These are phyloP conservation scores for Coracias cyanogaster DNA, from an alignment of 2,797 vertebrate genomes.

Conservation along the genomic window DNA sequence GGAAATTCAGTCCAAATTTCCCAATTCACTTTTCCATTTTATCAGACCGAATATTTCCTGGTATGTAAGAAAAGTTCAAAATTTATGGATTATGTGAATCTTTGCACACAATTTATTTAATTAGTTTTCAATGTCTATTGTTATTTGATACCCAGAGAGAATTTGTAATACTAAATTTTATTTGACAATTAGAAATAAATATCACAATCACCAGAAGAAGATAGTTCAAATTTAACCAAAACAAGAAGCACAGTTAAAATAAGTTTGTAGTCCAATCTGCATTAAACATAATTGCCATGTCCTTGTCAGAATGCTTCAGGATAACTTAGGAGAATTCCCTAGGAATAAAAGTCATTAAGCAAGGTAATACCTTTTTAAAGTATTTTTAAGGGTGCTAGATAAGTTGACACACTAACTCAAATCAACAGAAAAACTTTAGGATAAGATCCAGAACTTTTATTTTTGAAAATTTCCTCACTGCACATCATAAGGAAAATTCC, in stretches of 20 bases:
- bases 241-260: not conserved
- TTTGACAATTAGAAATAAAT: not conserved
- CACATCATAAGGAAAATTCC: not conserved
- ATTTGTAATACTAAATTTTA: not conserved
- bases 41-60: not conserved
- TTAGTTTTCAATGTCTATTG: not conserved
- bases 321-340: not conserved
- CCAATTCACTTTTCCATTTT: not conserved
- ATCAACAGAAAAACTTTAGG: not conserved
- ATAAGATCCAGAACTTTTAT: not conserved
- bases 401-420: rapidly evolving
- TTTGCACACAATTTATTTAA: not conserved
- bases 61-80: not conserved
- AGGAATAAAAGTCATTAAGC: not conserved
- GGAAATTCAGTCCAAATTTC: not conserved
- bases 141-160: not conserved
- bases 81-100: not conserved
- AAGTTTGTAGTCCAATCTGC: not conserved
- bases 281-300: not conserved
- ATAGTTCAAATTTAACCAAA: not conserved
- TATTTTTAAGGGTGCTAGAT: not conserved
- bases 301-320: not conserved
- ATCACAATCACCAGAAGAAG: not conserved
- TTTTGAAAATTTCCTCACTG: not conserved
- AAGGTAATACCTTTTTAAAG: not conserved